Percentiles rank a stretch among this genome's conserved stretches.
These are phyloP conservation scores for Aphyosemion australe DNA, from an alignment of 2,113 vertebrate species.

Conservation along the genomic window DNA sequence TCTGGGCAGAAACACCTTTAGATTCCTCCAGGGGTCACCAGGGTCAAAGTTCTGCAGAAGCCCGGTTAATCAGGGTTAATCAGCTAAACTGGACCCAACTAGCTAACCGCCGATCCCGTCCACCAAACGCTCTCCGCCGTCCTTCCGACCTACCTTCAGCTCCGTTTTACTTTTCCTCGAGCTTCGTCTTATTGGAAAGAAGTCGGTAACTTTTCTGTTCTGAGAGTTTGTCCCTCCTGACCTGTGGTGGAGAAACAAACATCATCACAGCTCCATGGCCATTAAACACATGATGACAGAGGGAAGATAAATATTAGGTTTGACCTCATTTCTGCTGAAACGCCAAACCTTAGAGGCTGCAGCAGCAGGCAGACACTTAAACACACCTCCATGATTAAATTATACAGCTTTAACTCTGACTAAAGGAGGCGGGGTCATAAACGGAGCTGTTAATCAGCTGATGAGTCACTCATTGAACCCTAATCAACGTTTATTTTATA, in stretches of 20 bases:
- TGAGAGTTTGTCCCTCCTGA: constrained; percentile 77
- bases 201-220: constrained; percentile 93
- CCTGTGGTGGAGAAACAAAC: constrained; percentile 17
- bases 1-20: too few species aligned
- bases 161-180: constrained; percentile 92
- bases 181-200: constrained; percentile 92
- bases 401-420: not conserved
- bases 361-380: not conserved
- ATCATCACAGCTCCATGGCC: not conserved
- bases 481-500: not conserved
- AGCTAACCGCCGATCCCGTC: too few species aligned
- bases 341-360: not conserved
- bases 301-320: not conserved
- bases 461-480: not conserved
- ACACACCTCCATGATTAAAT: not conserved
- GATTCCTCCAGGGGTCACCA: too few species aligned
- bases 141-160: constrained; percentile 82
- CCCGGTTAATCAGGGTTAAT: too few species aligned
- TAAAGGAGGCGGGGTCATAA: not conserved
- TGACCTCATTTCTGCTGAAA: not conserved
- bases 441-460: not conserved
- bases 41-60: too few species aligned
- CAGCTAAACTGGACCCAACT: too few species aligned
- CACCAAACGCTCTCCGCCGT: too few species aligned
- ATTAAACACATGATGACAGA: not conserved